Base-by-base conservation (phyloP, 2,113 vertebrate genomes). In the Sceloporus undulatus region DNA sequence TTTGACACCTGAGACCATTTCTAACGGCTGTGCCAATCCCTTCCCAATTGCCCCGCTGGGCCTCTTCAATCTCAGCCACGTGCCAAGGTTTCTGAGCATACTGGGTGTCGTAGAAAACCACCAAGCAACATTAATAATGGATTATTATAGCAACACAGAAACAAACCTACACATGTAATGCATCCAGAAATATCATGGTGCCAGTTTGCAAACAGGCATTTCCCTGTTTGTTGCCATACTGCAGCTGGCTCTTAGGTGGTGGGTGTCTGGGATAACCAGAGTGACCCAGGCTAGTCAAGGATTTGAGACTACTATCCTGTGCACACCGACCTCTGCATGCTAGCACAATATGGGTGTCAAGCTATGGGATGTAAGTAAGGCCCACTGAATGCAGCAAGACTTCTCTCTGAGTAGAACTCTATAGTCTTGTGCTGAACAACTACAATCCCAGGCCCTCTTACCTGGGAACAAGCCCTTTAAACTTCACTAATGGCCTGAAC, bases 71-170 rank as follows among this genome's bases (percentile, higher is more conserved):
- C 79, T 90, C 75, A 82, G 52, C 79, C 80, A 78, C 85, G 74
- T 83, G 80, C 79, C 79, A 77, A 13, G 73, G 65, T 82, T 68
- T 82, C 85, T 70, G 27, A 82, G 73, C 34, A 29, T 23, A 59
- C 75, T 68, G 85, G 84, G 88, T 38, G 68, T 14, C 25, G 52
- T 52, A n/a, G 79, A 68, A 81, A 59, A 11, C 34, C 79, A 59
- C 79, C 62, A 66, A 85, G 77, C 71, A 16, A 59, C 73, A 70
- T 90, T 90, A 90, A 89, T 89, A 86, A 90, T 77, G 65, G 65
- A 86, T 90, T 86, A 62, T 86, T 76, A 78, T 42, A 83, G 73
- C 79, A 86, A 85, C 42, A n/a, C 19, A 54, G 68, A 77, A 74
- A 65, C 21, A 62, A 85, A 85, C 74, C 13, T 19, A 29, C 27